Base-by-base conservation (phyloP, 2,888 invertebrate species). In the Cerceris ruficornis region DNA sequence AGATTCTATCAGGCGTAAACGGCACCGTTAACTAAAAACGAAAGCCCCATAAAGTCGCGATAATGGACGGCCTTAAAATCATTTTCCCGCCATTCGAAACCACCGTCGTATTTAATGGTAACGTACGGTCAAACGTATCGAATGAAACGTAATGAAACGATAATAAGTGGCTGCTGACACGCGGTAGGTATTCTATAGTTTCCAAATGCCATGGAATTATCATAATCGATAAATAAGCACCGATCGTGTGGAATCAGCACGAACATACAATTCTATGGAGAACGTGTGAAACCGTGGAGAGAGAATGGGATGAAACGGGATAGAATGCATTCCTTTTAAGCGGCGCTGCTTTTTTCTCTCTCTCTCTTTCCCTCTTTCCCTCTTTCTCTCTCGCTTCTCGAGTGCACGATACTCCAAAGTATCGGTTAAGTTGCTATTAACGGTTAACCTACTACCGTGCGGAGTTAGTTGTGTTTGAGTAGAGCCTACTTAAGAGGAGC, bases 21-120 rank as follows among this genome's bases (percentile, higher is more conserved):
- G 75, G 67, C 66, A 41, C 71, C 69, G 75, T 77, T 74, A 68
- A 58, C 78, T 57, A 68, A 71, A 76, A 77, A 70, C 70, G 42
- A 64, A 55, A 49, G 69, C 52, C 66, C 68, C 75, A 71, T 82
- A 83, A 85, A 82, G 42, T 42, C 39, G 7, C 77, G 54, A 28
- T 79, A 83, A 83, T 84, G 75, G 76, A 73, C 68, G 70, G 43
- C 52, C 77, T 79, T 79, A 74, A 83, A 83, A 75, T 79, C 74
- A 79, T 81, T 81, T 76, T 59, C 69, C 72, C 41, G 71, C 55
- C 64, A 61, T 50, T 17, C 28, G 28, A 52, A 8, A 43, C 55
- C 62, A 75, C 61, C 58, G 42, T 65, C 69, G 62, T 66, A 62
- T 76, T 74, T 79, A 83, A 81, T 69, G 43, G 69, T 78, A 64